Percentiles rank a stretch among this genome's conserved stretches.
Conservation (phyloP, 2,797 vertebrate genomes). For the Steatocranus sp. region DNA sequence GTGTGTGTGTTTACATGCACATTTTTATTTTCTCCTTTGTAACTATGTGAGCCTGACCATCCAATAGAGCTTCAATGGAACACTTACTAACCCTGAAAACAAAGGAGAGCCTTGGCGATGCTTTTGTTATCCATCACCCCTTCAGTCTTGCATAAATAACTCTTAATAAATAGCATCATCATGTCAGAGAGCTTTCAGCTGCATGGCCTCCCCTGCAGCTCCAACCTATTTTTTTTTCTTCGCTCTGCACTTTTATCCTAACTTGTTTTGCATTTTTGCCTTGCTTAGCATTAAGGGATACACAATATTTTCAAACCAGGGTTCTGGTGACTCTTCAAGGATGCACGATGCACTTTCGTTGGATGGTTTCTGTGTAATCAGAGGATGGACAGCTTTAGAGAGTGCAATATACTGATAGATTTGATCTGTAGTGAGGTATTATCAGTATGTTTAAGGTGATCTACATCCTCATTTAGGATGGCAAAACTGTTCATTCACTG, state of each 20-base stretch:
- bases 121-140: constrained; percentile 70
- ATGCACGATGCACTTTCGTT: constrained; percentile 24
- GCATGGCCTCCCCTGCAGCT: constrained; percentile 46
- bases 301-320: constrained; percentile 30
- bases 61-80: constrained; percentile 27
- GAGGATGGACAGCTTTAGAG: neutral
- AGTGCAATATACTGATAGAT: constrained; percentile 33
- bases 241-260: constrained; percentile 53
- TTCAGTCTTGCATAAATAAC: constrained; percentile 72
- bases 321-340: constrained; percentile 40
- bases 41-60: constrained; percentile 22
- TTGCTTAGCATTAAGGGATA: constrained; percentile 52
- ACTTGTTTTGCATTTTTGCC: constrained; percentile 63
- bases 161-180: constrained; percentile 70
- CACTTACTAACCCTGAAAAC: constrained; percentile 59
- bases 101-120: constrained; percentile 61
- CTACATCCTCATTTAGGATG: constrained; percentile 30
- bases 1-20: neutral
- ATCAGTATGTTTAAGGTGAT: constrained; percentile 40
- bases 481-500: constrained; percentile 26
- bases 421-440: constrained; percentile 32
- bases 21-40: neutral
- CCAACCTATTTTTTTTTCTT: constrained; percentile 32
- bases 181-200: constrained; percentile 66
- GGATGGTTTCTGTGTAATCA: constrained; percentile 11